Evolutionary conservation across 2,113 vertebrate species (phyloP).

Genomic region (Columba janthina): DNA sequence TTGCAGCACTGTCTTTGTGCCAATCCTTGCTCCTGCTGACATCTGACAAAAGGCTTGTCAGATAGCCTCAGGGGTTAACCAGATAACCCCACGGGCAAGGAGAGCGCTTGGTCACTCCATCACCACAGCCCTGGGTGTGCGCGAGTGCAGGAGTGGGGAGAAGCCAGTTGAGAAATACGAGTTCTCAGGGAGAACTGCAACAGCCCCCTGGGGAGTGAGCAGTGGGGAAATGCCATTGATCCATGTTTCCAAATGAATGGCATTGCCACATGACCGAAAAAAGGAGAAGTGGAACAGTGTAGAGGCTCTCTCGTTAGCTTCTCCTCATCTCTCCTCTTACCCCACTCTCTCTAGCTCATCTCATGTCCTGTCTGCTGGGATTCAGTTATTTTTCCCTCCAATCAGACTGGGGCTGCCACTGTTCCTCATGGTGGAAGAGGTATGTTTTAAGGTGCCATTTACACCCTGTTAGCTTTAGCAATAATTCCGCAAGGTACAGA

Average conservation of each 20-base stretch:
- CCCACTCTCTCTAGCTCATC: neutral
- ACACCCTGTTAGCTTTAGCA: neutral
- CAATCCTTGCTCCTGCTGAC: neutral
- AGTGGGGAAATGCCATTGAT: neutral
- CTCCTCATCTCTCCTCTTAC: neutral
- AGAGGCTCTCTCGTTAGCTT: neutral
- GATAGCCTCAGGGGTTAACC: neutral
- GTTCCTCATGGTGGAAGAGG: neutral
- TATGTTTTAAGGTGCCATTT: neutral
- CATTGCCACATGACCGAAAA: neutral
- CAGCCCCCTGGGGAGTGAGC: neutral
- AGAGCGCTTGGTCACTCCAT: fast-evolving
- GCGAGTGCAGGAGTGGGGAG: neutral
- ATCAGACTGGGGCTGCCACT: neutral
- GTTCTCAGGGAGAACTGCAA: neutral
- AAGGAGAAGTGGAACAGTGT: neutral
- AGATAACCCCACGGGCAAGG: neutral
- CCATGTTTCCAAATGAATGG: neutral
- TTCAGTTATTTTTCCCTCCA: neutral
- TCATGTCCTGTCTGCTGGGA: neutral
- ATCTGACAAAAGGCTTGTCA: neutral
- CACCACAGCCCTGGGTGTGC: fast-evolving
- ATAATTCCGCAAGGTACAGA: neutral
- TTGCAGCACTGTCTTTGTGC: neutral
- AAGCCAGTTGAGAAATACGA: neutral